Conservation (phyloP, 2,113 vertebrate species). For the Fregata magnificens region DNA sequence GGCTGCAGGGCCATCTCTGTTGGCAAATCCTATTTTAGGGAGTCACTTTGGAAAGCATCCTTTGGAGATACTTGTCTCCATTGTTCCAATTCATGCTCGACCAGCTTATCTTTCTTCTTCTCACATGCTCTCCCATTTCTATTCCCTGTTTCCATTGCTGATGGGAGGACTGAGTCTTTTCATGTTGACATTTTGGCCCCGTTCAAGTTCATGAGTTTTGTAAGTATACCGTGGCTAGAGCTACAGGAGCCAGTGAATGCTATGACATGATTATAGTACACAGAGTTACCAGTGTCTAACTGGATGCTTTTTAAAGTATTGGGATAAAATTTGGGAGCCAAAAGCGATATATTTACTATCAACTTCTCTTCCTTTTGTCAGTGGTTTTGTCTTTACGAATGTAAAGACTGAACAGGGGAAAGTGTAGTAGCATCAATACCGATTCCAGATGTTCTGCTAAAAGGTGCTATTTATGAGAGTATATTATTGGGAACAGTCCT, state of each 20-base stretch:
- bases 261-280: not conserved
- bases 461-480: slow-evolving; percentile 52
- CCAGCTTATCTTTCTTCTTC: not conserved
- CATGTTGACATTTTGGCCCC: not conserved
- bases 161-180: not conserved
- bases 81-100: not conserved
- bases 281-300: not conserved
- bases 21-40: not conserved
- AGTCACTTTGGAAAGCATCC: not conserved
- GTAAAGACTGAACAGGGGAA: not conserved
- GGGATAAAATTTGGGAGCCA: not conserved
- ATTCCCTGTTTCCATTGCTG: not conserved
- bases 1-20: not conserved
- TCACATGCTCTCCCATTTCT: not conserved
- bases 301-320: not conserved
- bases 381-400: not conserved
- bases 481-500: slow-evolving; percentile 38
- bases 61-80: not conserved
- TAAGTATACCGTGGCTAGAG: not conserved
- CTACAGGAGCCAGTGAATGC: not conserved
- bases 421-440: slow-evolving; percentile 37
- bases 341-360: not conserved
- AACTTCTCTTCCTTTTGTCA: not conserved
- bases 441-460: slow-evolving; percentile 67
- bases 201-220: not conserved